phyloP scores from a whole-genome alignment of 2,888 invertebrate species.

The Drosophila pseudotalamancana region DNA sequence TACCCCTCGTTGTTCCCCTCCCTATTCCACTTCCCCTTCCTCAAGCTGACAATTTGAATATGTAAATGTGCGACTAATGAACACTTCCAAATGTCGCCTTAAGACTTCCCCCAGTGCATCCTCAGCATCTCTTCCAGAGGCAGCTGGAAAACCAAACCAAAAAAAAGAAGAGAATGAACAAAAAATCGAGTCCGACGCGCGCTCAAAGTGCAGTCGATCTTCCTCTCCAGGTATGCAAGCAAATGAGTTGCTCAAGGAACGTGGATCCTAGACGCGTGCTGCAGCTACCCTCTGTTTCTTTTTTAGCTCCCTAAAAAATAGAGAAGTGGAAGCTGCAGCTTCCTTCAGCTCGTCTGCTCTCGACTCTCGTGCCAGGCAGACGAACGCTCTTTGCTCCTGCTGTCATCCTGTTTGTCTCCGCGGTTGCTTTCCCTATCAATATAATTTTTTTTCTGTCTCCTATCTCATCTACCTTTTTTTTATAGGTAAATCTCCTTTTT shows the following conservation, averaged over 20 bases:
- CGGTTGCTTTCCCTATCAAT: constrained; percentile 64
- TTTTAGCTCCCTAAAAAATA: constrained; percentile 43
- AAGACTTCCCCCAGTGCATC: constrained; percentile 32
- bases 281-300: constrained; percentile 61
- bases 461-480: constrained; percentile 61
- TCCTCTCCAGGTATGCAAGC: constrained; percentile 58
- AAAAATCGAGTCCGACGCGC: constrained; percentile 31
- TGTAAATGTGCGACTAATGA: constrained; percentile 83
- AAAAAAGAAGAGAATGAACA: constrained; percentile 16
- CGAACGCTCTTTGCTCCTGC: constrained; percentile 27
- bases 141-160: constrained; percentile 51
- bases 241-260: constrained; percentile 47
- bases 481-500: constrained; percentile 75
- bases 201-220: constrained; percentile 64
- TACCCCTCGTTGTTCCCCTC: constrained; percentile 5
- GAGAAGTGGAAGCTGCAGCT: constrained; percentile 52
- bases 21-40: constrained; percentile 34
- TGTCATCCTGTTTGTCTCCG: constrained; percentile 41
- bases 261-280: constrained; percentile 66
- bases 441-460: constrained; percentile 19
- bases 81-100: constrained; percentile 76
- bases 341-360: constrained; percentile 25
- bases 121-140: constrained; percentile 18
- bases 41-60: constrained; percentile 78
- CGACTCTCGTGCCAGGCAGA: constrained; percentile 61